Base-by-base conservation (phyloP, 1,140 invertebrate species). In the Reticulitermes speratus region DNA sequence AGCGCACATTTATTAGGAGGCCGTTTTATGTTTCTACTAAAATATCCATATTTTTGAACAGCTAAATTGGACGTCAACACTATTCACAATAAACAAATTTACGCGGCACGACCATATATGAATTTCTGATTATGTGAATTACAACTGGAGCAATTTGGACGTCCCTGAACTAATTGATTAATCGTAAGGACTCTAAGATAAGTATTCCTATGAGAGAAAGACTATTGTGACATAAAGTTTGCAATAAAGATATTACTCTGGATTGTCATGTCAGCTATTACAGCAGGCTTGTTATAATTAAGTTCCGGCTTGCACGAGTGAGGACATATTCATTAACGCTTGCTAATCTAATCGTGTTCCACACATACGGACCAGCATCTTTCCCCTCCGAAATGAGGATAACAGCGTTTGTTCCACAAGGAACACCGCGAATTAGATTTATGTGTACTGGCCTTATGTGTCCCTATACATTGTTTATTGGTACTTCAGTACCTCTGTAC, bases 201-300 rank as follows among this genome's bases (percentile, higher is more conserved):
- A 2, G 38, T 38, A 38, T 38, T 38, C 38, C 38, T 38, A 38
- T 38, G 45, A 48, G 3, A 48, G 45, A 48, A 48, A 9, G 45
- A 16, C 0, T 48, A 48, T 48, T 48, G 14, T 48, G 45, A 48
- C 14, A 38, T 48, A 9, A 48, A n/a, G 59, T 65, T 23, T 65
- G 25, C 19, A 9, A 7, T 65, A 5, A 3, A 65, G 19, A 65
- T 65, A 19, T 65, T 65, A 59, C 21, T 65, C 25, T 65, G 59
- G 16, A 75, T 75, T 75, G n/a, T 75, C n/a, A 0, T 75, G n/a
- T 75, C 65, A 9, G 14, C 52, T 16, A 21, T 55, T 55, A 30
- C 65, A n/a, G 65, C 65, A 75, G n/a, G n/a, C n/a, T 75, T n/a
- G n/a, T 75, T n/a, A 75, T 30, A 75, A 75, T 75, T 75, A 25